Evolutionary conservation across 2,113 vertebrate genomes (phyloP).

Genomic region (Paedocypris sp.): DNA sequence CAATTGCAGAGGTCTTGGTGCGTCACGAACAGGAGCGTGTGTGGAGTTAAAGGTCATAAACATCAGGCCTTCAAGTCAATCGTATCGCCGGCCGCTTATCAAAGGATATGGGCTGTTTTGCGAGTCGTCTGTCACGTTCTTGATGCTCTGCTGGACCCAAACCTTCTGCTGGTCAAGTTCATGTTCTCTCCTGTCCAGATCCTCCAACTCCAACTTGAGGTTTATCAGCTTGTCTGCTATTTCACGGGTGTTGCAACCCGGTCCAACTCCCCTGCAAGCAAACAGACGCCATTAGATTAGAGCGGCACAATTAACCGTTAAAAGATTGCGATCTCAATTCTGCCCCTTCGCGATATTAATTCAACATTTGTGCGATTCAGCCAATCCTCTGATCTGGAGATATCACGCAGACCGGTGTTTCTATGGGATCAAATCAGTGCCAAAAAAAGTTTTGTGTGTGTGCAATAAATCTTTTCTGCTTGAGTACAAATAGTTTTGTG

Average conservation of each 20-base stretch:
- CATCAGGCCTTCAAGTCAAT: background rate
- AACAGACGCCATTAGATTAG: constrained; percentile 16
- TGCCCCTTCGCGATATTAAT: too few species aligned
- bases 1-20: constrained; percentile 95
- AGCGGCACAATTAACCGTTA: too few species aligned
- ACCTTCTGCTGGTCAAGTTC: constrained; percentile 95
- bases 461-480: too few species aligned
- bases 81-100: too few species aligned
- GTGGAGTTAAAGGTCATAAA: constrained; percentile 67
- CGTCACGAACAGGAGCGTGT: constrained; percentile 85
- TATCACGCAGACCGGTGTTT: too few species aligned
- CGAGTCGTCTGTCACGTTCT: constrained; percentile 91
- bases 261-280: constrained; percentile 79
- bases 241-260: constrained; percentile 94
- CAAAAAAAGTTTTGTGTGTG: too few species aligned
- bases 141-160: constrained; percentile 98
- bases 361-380: too few species aligned
- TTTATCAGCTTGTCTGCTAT: constrained; percentile 95
- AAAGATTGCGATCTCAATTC: too few species aligned
- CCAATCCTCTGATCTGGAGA: too few species aligned
- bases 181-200: constrained; percentile 79
- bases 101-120: constrained; percentile 98
- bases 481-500: too few species aligned
- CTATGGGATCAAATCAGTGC: too few species aligned
- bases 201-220: constrained; percentile 91